These are phyloP conservation scores for Rissa tridactyla DNA, from an alignment of 2,113 vertebrate genomes.

Conservation along the genomic window DNA sequence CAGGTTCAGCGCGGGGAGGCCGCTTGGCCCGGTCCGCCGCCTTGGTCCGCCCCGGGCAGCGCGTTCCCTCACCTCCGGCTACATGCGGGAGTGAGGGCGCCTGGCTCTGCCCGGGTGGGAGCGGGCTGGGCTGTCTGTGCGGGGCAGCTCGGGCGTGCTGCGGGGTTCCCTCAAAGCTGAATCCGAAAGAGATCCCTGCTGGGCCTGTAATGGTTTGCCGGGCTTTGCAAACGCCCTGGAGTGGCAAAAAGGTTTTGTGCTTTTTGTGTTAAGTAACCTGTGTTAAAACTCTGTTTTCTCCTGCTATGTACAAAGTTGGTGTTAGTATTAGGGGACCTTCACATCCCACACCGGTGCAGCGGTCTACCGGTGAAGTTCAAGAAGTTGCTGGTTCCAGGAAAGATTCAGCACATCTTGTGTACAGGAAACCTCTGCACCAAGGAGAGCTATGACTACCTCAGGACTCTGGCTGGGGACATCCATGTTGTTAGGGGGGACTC, in stretches of 20 bases:
- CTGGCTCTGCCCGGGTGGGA: too few species aligned
- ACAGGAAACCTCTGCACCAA: slow-evolving; percentile 92
- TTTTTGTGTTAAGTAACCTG: not conserved
- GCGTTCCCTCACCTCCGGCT: too few species aligned
- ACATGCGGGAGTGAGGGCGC: fast-evolving
- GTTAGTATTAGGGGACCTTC: slow-evolving; percentile 90
- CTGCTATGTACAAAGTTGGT: slow-evolving; percentile 78
- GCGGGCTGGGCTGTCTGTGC: not conserved
- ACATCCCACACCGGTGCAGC: slow-evolving; percentile 90
- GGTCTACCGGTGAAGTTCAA: slow-evolving; percentile 91
- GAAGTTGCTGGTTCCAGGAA: slow-evolving; percentile 90
- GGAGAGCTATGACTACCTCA: slow-evolving; percentile 91
- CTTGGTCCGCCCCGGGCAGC: too few species aligned
- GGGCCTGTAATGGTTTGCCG: not conserved
- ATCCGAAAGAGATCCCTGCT: not conserved
- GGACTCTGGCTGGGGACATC: slow-evolving; percentile 88
- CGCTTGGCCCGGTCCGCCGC: too few species aligned
- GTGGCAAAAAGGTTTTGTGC: not conserved
- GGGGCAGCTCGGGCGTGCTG: not conserved
- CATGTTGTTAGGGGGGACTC: slow-evolving; percentile 90
- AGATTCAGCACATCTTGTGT: slow-evolving; percentile 92
- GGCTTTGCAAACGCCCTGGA: fast-evolving
- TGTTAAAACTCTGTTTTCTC: not conserved
- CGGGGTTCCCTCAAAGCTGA: not conserved
- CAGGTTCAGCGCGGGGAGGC: not conserved